Evolutionary conservation across 1,140 invertebrate genomes (phyloP).

Genomic region (Hyposmocoma kahamanoa): DNA sequence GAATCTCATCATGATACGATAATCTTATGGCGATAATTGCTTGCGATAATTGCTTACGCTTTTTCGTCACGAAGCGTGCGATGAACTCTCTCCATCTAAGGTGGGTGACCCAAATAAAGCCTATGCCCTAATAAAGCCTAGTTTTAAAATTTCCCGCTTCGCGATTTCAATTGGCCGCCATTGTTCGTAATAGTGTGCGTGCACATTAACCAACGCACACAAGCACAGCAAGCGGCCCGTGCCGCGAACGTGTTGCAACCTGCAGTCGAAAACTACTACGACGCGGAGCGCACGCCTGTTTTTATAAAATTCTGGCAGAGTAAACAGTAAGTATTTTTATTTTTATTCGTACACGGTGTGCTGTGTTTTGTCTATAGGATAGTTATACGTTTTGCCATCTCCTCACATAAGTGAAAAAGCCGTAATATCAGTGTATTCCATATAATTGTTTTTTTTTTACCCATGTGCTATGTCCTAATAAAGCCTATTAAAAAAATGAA

Average conservation of each 20-base stretch:
- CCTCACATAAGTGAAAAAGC: background rate
- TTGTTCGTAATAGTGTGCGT: constrained; percentile 1
- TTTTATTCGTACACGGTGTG: constrained; percentile 2
- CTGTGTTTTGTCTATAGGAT: too few relatives aligned
- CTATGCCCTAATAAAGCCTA: background rate
- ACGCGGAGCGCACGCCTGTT: constrained; percentile 8
- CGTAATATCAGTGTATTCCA: too few relatives aligned
- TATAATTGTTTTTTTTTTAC: too few relatives aligned
- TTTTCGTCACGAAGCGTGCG: too few relatives aligned
- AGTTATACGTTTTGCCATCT: too few relatives aligned
- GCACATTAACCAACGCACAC: background rate
- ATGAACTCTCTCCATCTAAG: background rate
- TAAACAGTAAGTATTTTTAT: constrained; percentile 20
- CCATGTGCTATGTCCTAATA: too few relatives aligned
- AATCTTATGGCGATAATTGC: too few relatives aligned
- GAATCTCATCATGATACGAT: too few relatives aligned
- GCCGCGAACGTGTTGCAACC: background rate
- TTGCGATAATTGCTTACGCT: too few relatives aligned
- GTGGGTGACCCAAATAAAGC: background rate
- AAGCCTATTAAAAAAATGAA: background rate
- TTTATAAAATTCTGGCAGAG: constrained; percentile 17
- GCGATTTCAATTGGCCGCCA: background rate
- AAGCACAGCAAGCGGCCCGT: background rate
- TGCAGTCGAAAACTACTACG: constrained; percentile 1
- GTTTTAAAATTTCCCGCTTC: background rate